These are phyloP conservation scores for Tetramorium simillimum DNA, from an alignment of 1,140 invertebrate species.

Conservation along the genomic window DNA sequence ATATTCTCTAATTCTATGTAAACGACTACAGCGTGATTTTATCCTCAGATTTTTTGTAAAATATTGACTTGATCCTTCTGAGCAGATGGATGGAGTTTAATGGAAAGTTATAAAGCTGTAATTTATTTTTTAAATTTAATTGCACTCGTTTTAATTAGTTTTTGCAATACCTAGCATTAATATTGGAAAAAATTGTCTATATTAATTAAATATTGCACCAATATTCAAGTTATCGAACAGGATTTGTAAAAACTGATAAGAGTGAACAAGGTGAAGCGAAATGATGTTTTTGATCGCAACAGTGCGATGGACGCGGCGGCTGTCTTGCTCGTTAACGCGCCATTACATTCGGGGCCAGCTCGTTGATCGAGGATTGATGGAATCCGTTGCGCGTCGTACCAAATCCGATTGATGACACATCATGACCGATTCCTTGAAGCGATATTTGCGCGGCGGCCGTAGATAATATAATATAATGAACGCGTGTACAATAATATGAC, in stretches of 20 bases:
- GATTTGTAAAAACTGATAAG: not conserved
- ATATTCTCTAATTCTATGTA: not conserved
- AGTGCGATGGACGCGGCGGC: not conserved
- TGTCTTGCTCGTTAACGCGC: not conserved
- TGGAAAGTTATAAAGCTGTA: not conserved
- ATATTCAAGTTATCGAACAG: not conserved
- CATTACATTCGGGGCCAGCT: conserved; percentile 2
- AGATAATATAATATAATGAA: not conserved
- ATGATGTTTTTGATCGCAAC: not conserved
- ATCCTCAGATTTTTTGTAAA: not conserved
- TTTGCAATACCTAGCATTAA: too few species aligned
- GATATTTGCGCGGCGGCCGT: not conserved
- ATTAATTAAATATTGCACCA: not conserved
- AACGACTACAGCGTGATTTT: not conserved
- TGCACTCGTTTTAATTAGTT: too few species aligned
- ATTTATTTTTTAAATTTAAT: not conserved
- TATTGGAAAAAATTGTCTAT: not conserved
- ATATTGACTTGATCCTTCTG: not conserved
- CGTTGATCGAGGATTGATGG: conserved; percentile 22
- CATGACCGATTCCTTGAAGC: conserved; percentile 45
- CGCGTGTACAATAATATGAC: not conserved
- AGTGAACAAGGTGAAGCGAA: not conserved
- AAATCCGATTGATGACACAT: conserved; percentile 61
- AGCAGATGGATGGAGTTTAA: conserved; percentile 10
- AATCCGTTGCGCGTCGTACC: conserved; percentile 7